These are phyloP conservation scores for Pemphigus obesinymphae DNA, from an alignment of 1,140 invertebrate genomes.

Conservation along the genomic window DNA sequence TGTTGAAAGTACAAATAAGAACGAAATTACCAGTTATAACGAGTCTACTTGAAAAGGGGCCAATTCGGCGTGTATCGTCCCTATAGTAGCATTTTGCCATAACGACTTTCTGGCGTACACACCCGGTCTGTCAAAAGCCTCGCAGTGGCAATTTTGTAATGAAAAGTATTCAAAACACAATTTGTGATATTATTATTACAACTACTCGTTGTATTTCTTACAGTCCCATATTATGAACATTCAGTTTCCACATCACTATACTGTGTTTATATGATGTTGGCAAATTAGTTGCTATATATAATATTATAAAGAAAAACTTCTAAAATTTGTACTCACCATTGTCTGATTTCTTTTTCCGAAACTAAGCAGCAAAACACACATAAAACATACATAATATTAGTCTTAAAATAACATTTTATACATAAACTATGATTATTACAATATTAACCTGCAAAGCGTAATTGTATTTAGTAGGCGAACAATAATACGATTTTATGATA, in stretches of 20 bases:
- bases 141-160: neutral
- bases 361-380: conserved; percentile 46
- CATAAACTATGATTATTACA: no score
- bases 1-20: neutral
- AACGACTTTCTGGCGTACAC: neutral
- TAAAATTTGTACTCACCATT: conserved; percentile 47
- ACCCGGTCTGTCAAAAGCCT: neutral
- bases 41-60: neutral
- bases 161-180: neutral
- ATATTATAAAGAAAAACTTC: neutral
- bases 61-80: neutral
- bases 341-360: conserved; percentile 49
- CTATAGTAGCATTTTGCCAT: neutral
- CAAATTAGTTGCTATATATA: neutral
- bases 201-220: no score
- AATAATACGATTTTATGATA: no score
- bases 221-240: neutral
- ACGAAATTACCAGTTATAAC: neutral
- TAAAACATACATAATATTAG: conserved; percentile 21
- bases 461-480: no score
- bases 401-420: neutral
- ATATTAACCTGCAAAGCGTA: no score
- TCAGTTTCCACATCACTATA: no score
- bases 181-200: neutral
- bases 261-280: neutral